A percentile compares a stretch with the other conserved stretches of the same genome.
Evolutionary conservation across 2,888 invertebrate species (phyloP).

Genomic region (Habroteleia sp.): DNA sequence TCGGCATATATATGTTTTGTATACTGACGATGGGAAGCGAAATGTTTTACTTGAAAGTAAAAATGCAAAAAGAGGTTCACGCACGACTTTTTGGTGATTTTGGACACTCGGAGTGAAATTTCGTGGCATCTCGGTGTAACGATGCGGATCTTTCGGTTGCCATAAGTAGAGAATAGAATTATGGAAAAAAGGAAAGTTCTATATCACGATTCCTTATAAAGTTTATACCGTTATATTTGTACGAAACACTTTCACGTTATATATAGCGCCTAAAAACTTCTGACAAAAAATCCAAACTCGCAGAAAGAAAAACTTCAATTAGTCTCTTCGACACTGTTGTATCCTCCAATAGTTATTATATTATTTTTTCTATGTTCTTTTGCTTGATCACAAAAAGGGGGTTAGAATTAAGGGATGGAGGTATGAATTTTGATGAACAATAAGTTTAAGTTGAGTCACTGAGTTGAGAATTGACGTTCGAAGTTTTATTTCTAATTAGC

Average conservation of each 20-base stretch:
- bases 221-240: conserved; percentile 30
- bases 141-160: conserved; percentile 36
- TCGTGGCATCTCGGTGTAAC: conserved; percentile 19
- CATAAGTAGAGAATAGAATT: conserved; percentile 37
- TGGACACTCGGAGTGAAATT: conserved; percentile 43
- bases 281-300: conserved; percentile 11
- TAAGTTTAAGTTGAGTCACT: no score
- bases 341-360: no score
- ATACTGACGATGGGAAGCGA: neutral
- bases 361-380: no score
- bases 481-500: no score
- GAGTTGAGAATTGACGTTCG: no score
- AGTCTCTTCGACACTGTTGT: no score
- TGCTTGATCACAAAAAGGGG: no score
- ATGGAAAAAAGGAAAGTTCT: conserved; percentile 50
- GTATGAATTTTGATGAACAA: no score
- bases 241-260: conserved; percentile 48
- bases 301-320: conserved; percentile 18
- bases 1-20: conserved; percentile 1
- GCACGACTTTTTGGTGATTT: conserved; percentile 42
- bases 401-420: no score
- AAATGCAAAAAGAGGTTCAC: conserved; percentile 43
- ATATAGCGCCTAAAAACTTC: conserved; percentile 30
- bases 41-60: conserved; percentile 36
- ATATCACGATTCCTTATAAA: conserved; percentile 26